phyloP scores from a whole-genome alignment of 2,888 invertebrate species.

The Sminthurides aquaticus region DNA sequence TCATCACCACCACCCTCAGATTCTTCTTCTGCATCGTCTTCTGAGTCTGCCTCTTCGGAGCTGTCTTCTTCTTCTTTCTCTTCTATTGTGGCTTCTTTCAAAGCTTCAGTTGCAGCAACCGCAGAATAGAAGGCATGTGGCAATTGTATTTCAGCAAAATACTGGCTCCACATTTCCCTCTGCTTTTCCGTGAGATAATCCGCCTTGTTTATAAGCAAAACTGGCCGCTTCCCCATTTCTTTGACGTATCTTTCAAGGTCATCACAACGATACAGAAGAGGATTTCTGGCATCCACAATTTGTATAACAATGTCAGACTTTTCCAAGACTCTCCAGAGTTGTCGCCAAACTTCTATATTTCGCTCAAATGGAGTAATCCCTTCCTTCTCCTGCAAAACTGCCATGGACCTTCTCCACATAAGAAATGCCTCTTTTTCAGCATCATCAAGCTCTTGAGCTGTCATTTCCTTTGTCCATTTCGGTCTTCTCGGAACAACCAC shows the following conservation, averaged over 20 bases:
- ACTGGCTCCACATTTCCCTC: conserved; percentile 73
- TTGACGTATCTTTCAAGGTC: conserved; percentile 82
- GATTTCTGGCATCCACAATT: conserved; percentile 94
- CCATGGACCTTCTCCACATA: conserved; percentile 79
- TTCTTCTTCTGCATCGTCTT: conserved; percentile 44
- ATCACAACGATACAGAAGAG: conserved; percentile 81
- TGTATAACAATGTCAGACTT: conserved; percentile 84
- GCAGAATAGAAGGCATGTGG: conserved; percentile 89
- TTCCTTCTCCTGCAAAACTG: conserved; percentile 68
- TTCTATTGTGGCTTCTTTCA: conserved; percentile 10
- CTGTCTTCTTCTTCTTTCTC: conserved; percentile 38
- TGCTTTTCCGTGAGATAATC: conserved; percentile 78
- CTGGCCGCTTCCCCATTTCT: conserved; percentile 70
- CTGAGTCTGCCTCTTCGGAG: conserved; percentile 49
- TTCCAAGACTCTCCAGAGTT: conserved; percentile 97
- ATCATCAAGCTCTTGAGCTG: conserved; percentile 68
- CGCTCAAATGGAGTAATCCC: conserved; percentile 93
- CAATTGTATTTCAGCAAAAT: conserved; percentile 65
- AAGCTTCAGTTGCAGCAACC: conserved; percentile 44
- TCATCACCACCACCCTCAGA: conserved; percentile 46
- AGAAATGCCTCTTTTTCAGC: conserved; percentile 78
- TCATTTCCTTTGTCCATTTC: conserved; percentile 65
- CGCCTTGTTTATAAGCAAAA: conserved; percentile 90
- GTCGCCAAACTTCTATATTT: conserved; percentile 96
- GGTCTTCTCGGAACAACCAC: conserved; percentile 54